Percentiles rank a stretch among this genome's conserved stretches.
Conservation (phyloP, 2,888 invertebrate genomes). For the Campoletis raptor region DNA sequence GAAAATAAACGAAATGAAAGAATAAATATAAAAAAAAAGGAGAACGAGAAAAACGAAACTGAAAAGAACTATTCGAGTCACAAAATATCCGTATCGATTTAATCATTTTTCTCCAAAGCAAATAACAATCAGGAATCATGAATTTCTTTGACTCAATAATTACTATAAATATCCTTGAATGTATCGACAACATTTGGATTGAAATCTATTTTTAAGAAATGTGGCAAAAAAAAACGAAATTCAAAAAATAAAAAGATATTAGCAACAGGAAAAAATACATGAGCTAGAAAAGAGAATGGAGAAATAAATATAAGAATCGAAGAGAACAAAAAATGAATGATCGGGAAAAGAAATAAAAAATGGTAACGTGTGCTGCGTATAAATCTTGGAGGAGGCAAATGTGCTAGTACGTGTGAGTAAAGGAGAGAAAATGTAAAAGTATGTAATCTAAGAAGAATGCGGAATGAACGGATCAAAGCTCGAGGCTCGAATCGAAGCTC, state of each 20-base stretch:
- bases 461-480: conserved; percentile 72
- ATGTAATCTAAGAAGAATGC: conserved; percentile 73
- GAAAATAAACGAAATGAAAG: conserved; percentile 23
- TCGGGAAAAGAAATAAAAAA: conserved; percentile 1
- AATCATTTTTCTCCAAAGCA: conserved; percentile 25
- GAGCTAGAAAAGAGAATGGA: neutral
- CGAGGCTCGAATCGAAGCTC: conserved; percentile 63
- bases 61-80: neutral
- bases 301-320: neutral
- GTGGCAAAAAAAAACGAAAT: neutral
- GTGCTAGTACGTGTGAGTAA: conserved; percentile 31
- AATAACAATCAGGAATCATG: neutral
- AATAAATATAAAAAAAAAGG: neutral
- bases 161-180: neutral
- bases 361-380: conserved; percentile 6
- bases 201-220: neutral
- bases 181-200: neutral
- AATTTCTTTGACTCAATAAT: neutral
- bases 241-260: neutral
- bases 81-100: conserved; percentile 42
- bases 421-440: conserved; percentile 63
- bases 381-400: neutral
- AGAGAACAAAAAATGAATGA: neutral
- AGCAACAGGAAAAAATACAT: neutral
- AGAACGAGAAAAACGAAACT: neutral